Evolutionary conservation across 2,113 vertebrate species (phyloP).

Genomic region (Sula dactylatra): DNA sequence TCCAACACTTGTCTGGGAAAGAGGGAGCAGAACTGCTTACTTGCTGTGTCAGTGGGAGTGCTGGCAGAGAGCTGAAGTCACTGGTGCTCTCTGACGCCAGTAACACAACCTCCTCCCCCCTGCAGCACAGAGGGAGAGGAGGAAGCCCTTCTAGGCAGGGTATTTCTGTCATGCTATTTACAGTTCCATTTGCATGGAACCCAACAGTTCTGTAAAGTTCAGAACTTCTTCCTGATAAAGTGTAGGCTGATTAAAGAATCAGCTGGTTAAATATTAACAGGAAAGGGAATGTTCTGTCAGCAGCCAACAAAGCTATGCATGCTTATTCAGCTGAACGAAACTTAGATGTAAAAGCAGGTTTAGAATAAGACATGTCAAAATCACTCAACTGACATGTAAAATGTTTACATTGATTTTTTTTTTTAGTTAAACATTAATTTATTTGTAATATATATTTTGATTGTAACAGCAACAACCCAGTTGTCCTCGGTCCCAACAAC

Average conservation of each 20-base stretch:
- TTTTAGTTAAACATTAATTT: not conserved
- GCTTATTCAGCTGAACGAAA: not conserved
- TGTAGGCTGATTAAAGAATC: not conserved
- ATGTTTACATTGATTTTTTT: not conserved
- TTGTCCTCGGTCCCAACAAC: conserved; percentile 95
- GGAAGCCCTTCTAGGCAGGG: not conserved
- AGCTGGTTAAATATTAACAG: conserved; percentile 40
- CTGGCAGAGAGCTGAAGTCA: not conserved
- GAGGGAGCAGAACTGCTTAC: not conserved
- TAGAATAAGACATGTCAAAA: not conserved
- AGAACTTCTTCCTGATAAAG: conserved; percentile 8
- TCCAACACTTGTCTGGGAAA: not conserved
- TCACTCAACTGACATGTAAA: not conserved
- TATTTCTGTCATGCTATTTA: not conserved
- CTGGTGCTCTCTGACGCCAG: not conserved
- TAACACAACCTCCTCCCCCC: not conserved
- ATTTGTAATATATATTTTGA: not conserved
- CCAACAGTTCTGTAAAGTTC: not conserved
- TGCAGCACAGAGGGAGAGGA: not conserved
- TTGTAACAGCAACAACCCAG: conserved; percentile 88
- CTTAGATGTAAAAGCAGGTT: not conserved
- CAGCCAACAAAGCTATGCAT: not conserved
- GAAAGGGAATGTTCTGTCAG: not conserved
- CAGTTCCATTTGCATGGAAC: not conserved
- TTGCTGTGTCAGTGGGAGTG: not conserved